Evolutionary conservation across 2,888 invertebrate genomes (phyloP).

Genomic region (Clistopyga incitator): DNA sequence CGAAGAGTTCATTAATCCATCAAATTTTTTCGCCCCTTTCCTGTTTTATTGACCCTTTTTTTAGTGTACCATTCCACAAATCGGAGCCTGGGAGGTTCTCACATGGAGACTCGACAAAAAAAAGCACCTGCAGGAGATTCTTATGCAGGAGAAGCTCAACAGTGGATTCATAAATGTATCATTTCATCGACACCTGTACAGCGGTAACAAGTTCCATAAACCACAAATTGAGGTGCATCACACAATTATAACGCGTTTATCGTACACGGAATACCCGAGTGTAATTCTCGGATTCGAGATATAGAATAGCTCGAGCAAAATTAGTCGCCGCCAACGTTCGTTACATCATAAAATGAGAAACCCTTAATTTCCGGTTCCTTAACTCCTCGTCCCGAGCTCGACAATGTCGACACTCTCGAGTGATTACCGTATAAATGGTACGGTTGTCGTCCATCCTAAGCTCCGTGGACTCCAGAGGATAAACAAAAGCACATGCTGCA

Average conservation of each 20-base stretch:
- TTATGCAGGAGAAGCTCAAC: too few relatives aligned
- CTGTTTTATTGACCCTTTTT: background rate
- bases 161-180: background rate
- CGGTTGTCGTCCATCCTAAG: background rate
- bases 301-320: constrained; percentile 16
- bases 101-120: too few relatives aligned
- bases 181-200: background rate
- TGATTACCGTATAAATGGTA: background rate
- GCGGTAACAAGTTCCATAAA: background rate
- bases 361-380: constrained; percentile 15
- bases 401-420: background rate
- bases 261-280: background rate
- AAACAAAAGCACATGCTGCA: background rate
- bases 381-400: background rate
- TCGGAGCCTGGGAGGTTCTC: too few relatives aligned
- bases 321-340: constrained; percentile 21
- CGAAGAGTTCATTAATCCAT: background rate
- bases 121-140: too few relatives aligned
- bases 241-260: background rate
- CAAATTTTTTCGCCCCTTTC: too few relatives aligned
- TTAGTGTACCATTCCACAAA: too few relatives aligned
- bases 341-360: constrained; percentile 65
- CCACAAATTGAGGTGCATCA: background rate
- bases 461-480: background rate
- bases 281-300: constrained; percentile 16